phyloP scores from a whole-genome alignment of 1,140 invertebrate species.

The Scylla paramamosain region DNA sequence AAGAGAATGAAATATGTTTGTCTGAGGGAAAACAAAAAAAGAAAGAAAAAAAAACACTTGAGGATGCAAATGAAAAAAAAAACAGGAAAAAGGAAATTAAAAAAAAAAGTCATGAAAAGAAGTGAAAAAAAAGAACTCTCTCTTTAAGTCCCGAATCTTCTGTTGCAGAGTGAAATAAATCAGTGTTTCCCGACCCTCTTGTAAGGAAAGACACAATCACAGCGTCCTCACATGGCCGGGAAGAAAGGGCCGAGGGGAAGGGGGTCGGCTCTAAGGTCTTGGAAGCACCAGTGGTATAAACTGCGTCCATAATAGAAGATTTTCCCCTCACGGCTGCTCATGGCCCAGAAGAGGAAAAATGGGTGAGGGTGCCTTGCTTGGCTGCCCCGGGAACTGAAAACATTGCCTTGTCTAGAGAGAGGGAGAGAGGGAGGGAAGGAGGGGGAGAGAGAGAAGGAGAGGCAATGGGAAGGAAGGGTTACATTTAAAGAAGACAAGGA shows the following conservation, averaged over 20 bases:
- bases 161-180: conserved; percentile 5
- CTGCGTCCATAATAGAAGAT: conserved; percentile 10
- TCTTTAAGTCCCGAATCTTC: neutral
- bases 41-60: too few species aligned
- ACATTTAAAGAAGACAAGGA: too few species aligned
- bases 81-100: neutral
- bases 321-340: neutral
- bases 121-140: neutral
- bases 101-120: neutral
- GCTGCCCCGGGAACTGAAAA: neutral
- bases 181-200: neutral
- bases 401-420: neutral
- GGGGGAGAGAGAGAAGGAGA: too few species aligned
- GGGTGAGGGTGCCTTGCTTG: too few species aligned
- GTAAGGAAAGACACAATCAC: neutral
- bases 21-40: too few species aligned
- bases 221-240: neutral
- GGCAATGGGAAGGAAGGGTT: too few species aligned
- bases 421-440: too few species aligned
- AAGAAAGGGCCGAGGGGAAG: neutral
- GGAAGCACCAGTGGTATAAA: neutral
- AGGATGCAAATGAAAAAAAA: too few species aligned
- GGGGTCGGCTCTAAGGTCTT: neutral
- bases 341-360: neutral
- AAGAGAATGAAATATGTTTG: too few species aligned